Base-by-base conservation (phyloP, 1,140 invertebrate species). In the Orussus abietinus region DNA sequence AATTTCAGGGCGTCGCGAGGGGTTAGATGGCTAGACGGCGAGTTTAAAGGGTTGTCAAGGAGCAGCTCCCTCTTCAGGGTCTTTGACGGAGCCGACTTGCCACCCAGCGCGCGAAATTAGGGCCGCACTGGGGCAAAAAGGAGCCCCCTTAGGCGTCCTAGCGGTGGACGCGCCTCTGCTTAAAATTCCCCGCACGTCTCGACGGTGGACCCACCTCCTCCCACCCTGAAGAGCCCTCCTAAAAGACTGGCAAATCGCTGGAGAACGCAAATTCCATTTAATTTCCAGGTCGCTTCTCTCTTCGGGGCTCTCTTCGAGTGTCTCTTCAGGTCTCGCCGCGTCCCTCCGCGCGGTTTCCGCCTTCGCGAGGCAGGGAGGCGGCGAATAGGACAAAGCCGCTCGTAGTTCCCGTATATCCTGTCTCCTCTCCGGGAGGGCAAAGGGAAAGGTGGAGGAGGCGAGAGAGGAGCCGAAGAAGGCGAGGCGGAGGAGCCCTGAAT, bases 31-130 rank as follows among this genome's bases (percentile, higher is more conserved):
- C n/a, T n/a, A n/a, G n/a, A n/a, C n/a, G n/a, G n/a, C n/a, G n/a
- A n/a, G n/a, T n/a, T n/a, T n/a, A n/a, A n/a, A n/a, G n/a, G n/a
- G n/a, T n/a, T n/a, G n/a, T n/a, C n/a, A n/a, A n/a, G n/a, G n/a
- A n/a, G n/a, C n/a, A n/a, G n/a, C n/a, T n/a, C n/a, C n/a, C n/a
- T n/a, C n/a, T n/a, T n/a, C n/a, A n/a, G 31, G 40, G 40, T 35
- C 53, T 64, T 59, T 65, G 61, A 65, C 50, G 51, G n/a, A 50
- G 55, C 55, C 59, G 59, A 60, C 57, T 53, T 49, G 55, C 63
- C 60, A 64, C 65, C 57, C 63, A 66, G 41, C 54, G 60, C 57
- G 64, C 55, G 57, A 68, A 66, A 63, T 63, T 59, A 62, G 55
- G 54, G 38, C 45, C 43, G 49, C 44, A 47, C n/a, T 52, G 44